Evolutionary conservation across 2,113 vertebrate species (phyloP), one percentile per base, ranked within the genome.

Genomic region (Hippolais icterina): DNA sequence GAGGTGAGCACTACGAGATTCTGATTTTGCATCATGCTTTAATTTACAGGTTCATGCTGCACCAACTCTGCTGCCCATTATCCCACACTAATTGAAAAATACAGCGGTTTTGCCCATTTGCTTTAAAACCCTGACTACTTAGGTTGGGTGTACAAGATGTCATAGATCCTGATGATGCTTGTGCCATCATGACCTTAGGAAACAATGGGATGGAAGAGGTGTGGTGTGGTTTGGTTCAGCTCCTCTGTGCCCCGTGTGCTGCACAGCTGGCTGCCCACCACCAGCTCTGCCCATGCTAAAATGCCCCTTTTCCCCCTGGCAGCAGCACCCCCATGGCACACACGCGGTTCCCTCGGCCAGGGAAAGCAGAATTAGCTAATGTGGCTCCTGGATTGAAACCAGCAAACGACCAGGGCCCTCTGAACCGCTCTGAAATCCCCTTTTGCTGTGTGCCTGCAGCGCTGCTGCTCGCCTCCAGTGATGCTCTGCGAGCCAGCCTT

Each of bases 391-490:
- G 53, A 88, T 19, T 28, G 59, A 54, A 77, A 59, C 21, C 52
- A 66, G 87, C 22, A 8, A n/a, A n/a, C 4, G 10, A 8, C 29
- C 8, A 28, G 59, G 44, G 57, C n/a, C 9, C 37, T 47, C 44
- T 10, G 56, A 54, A 7, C 39, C 2, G 39, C 70, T 52, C 35
- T 19, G 44, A 37, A 75, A n/a, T 53, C 27, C 12, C 29, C 27
- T 57, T 47, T 13, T n/a, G 49, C 72, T 46, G 42, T 83, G 60
- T 44, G 56, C 84, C 77, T 44, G 29, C 52, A 85, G 24, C 54
- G 27, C 54, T 37, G 69, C 85, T 85, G 76, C 70, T 81, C 70
- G 42, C 92, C 89, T 95, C 66, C 74, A 71, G 83, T 85, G 82
- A 65, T 79, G 29, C 42, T 52, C 77, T 49, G 57, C 1, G 4